Evolutionary conservation across 2,797 vertebrate genomes (phyloP), one percentile per base, ranked within the genome.

Genomic region (Agapornis canus): DNA sequence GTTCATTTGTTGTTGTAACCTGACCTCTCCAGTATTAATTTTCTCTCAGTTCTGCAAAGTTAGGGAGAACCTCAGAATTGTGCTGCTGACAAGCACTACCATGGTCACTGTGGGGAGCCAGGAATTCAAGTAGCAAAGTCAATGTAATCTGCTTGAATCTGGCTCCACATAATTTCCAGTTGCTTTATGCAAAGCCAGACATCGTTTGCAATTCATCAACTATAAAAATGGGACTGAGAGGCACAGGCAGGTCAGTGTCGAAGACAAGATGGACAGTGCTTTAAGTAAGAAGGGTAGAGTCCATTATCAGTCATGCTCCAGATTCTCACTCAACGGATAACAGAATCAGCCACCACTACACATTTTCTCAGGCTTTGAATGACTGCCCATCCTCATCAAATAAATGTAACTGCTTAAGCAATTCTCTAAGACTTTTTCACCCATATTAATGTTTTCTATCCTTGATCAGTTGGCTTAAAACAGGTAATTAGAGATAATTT

Each of bases 1-100:
- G 70, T 70, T 89, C 31, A 0, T 82, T 92, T 96, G 89, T 96
- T 96, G 66, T 92, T 95, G 35, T 83, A 90, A 93, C n/a, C 52
- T 80, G 90, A 89, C 42, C 81, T 85, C 32, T 65, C 54, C 65
- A 80, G 66, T 54, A 94, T 84, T 93, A 86, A 89, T 89, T 91
- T 92, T 70, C 32, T 51, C 32, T 66, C 32, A 2, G 29, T 37
- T 86, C 40, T 6, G 0, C 2, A 0, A 52, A 72, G 25, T 32
- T 68, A 66, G 51, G 22, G 39, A 92, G 66, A 83, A 61, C 39
- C 57, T 54, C 45, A 57, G 80, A 85, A 71, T 2, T 39, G 51
- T 79, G 57, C 56, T 83, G 63, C 39, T 82, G 85, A 81, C 86
- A 85, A 95, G 61, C 4, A 45, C 63, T 88, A 93, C 81, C 0